Evolutionary conservation across 2,888 invertebrate genomes (phyloP).

Genomic region (Latrodectus hesperus): DNA sequence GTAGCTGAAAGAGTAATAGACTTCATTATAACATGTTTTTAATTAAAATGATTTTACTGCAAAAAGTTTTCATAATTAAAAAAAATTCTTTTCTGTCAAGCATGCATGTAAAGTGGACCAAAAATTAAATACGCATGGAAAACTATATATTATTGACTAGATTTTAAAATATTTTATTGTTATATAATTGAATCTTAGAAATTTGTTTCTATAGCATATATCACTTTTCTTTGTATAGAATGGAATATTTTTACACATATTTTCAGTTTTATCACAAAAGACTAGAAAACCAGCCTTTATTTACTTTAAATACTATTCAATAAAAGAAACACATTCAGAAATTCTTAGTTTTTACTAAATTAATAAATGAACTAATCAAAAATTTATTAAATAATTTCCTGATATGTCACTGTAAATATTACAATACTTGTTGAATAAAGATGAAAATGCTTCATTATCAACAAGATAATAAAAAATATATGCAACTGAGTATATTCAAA

Average conservation of each 20-base stretch:
- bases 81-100: too few species aligned
- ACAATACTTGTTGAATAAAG: conserved; percentile 1
- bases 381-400: conserved; percentile 1
- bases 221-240: not conserved
- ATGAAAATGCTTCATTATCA: conserved; percentile 3
- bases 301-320: not conserved
- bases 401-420: conserved; percentile 5
- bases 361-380: not conserved
- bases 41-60: too few species aligned
- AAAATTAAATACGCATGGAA: too few species aligned
- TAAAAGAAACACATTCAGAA: not conserved
- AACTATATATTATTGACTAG: too few species aligned
- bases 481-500: conserved; percentile 3
- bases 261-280: conserved; percentile 1
- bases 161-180: not conserved
- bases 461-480: conserved; percentile 1
- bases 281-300: not conserved
- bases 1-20: too few species aligned
- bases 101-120: too few species aligned
- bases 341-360: not conserved
- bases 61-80: too few species aligned
- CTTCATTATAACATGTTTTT: too few species aligned
- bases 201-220: not conserved
- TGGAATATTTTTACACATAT: not conserved
- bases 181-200: not conserved